phyloP scores from a whole-genome alignment of 2,797 vertebrate species.

The Babyrousa celebensis region DNA sequence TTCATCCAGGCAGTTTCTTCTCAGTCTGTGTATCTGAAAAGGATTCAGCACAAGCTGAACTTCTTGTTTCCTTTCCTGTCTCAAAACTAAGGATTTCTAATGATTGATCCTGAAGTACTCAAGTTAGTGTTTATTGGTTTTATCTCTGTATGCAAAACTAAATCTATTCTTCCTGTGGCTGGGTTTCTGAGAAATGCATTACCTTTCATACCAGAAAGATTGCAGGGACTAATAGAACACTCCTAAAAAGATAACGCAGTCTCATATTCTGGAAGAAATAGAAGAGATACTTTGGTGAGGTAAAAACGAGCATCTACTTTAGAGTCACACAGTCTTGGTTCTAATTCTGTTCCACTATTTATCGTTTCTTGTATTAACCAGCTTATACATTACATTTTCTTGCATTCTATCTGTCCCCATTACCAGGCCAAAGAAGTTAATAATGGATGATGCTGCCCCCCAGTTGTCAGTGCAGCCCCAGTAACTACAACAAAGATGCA shows the following conservation, averaged over 20 bases:
- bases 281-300: neutral
- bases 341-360: neutral
- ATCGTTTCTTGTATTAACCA: neutral
- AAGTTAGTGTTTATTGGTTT: neutral
- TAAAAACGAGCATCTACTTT: neutral
- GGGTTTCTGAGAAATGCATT: neutral
- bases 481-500: neutral
- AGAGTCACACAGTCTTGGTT: neutral
- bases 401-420: neutral
- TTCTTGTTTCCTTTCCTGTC: neutral
- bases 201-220: neutral
- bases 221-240: neutral
- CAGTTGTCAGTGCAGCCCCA: neutral
- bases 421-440: neutral
- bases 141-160: neutral
- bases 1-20: neutral
- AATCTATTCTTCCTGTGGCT: neutral
- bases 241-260: neutral
- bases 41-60: neutral
- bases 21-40: neutral
- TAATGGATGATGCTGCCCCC: neutral
- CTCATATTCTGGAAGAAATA: neutral
- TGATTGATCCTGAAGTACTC: neutral
- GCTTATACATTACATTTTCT: neutral
- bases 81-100: neutral